phyloP scores from a whole-genome alignment of 2,797 vertebrate genomes.

The Tiaroga cobitis region DNA sequence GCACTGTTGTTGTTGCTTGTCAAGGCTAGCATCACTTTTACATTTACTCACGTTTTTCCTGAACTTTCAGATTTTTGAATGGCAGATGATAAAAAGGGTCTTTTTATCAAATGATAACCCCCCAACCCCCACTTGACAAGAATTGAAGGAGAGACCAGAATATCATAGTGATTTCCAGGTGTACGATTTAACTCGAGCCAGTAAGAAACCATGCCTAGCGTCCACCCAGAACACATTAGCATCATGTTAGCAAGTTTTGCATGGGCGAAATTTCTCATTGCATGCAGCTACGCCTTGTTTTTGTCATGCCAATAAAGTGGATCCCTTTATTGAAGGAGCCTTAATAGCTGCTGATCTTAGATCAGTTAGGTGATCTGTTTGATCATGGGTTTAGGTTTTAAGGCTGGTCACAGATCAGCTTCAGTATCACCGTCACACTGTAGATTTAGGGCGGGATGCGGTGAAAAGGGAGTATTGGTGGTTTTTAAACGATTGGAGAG shows the following conservation, averaged over 20 bases:
- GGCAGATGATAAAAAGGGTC: too few relatives aligned
- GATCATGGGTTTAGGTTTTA: background rate
- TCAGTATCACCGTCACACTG: slow-evolving; percentile 15
- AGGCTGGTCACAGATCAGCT: slow-evolving; percentile 20
- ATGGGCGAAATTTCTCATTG: background rate
- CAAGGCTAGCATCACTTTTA: too few relatives aligned
- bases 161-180: background rate
- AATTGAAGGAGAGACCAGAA: background rate
- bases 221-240: background rate
- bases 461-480: slow-evolving; percentile 50
- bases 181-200: too few relatives aligned
- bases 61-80: too few relatives aligned
- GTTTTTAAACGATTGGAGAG: slow-evolving; percentile 49
- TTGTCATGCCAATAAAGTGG: background rate
- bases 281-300: background rate
- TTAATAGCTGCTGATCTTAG: background rate
- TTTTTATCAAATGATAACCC: too few relatives aligned
- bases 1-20: too few relatives aligned
- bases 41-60: too few relatives aligned
- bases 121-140: background rate
- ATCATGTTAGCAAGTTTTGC: background rate
- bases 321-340: background rate
- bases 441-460: slow-evolving; percentile 35
- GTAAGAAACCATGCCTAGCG: too few relatives aligned
- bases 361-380: slow-evolving; percentile 9